These are phyloP conservation scores for Myiotriccus ornatus DNA, from an alignment of 2,797 vertebrate species.

Conservation along the genomic window DNA sequence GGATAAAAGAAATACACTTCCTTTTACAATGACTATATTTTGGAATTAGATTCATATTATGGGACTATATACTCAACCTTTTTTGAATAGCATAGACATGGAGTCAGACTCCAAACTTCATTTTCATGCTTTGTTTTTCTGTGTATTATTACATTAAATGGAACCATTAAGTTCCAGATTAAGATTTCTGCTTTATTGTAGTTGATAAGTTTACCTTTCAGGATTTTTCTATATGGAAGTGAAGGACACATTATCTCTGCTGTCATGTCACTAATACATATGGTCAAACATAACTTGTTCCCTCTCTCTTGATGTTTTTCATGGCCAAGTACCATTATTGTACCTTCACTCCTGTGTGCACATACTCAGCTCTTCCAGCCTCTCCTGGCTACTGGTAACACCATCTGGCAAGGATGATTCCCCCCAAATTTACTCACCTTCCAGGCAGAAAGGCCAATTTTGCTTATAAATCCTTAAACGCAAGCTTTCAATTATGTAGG, in stretches of 20 bases:
- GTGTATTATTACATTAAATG: neutral
- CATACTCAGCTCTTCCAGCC: neutral
- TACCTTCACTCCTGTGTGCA: neutral
- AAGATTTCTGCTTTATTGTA: neutral
- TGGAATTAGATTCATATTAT: neutral
- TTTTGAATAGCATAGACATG: neutral
- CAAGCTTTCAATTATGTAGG: neutral
- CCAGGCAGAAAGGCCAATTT: neutral
- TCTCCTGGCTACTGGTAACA: neutral
- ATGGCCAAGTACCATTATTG: neutral
- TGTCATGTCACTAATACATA: neutral
- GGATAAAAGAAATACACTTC: neutral
- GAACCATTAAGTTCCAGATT: neutral
- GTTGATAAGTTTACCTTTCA: neutral
- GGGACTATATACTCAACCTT: neutral
- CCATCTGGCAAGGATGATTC: fast-evolving
- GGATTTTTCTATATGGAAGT: neutral
- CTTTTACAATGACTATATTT: neutral
- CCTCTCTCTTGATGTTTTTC: neutral
- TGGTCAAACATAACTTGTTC: neutral
- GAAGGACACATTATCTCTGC: neutral
- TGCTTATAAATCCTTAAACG: neutral
- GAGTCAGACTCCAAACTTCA: neutral
- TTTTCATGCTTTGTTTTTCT: neutral
- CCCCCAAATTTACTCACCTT: neutral